phyloP scores from a whole-genome alignment of 2,888 invertebrate species.

The Protonemura montana region DNA sequence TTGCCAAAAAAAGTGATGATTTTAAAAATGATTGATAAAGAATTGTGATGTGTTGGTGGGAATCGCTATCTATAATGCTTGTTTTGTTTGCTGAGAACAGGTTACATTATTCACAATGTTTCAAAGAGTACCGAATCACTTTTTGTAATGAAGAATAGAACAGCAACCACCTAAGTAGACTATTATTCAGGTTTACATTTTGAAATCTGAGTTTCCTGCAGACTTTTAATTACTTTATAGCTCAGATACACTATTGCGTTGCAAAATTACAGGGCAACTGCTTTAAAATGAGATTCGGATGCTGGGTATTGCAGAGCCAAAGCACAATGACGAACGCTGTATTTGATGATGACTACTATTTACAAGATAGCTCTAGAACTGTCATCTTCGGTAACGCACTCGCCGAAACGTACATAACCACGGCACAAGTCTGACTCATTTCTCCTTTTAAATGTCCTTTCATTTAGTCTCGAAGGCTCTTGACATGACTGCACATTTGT shows the following conservation, averaged over 20 bases:
- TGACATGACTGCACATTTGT: conserved; percentile 28
- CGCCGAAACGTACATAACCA: background rate
- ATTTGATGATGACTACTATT: conserved; percentile 42
- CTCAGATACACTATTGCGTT: conserved; percentile 46
- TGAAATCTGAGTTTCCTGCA: background rate
- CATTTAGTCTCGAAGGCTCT: conserved; percentile 30
- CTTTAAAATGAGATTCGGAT: conserved; percentile 43
- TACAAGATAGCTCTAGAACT: conserved; percentile 43
- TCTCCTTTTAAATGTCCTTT: conserved; percentile 42
- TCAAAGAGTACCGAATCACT: background rate
- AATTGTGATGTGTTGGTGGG: background rate
- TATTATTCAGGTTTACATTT: background rate
- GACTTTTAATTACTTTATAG: background rate
- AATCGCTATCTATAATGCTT: background rate
- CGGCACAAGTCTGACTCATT: conserved; percentile 2
- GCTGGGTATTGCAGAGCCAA: conserved; percentile 46
- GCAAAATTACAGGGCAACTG: conserved; percentile 49
- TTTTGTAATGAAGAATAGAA: too few relatives aligned
- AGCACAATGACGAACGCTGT: conserved; percentile 49
- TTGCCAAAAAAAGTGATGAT: background rate
- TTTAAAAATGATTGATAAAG: background rate
- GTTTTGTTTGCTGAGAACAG: background rate
- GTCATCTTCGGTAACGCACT: background rate
- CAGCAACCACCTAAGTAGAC: background rate
- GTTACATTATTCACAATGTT: background rate